phyloP scores from a whole-genome alignment of 2,888 invertebrate genomes.

The Dasysyrphus albostriatus region DNA sequence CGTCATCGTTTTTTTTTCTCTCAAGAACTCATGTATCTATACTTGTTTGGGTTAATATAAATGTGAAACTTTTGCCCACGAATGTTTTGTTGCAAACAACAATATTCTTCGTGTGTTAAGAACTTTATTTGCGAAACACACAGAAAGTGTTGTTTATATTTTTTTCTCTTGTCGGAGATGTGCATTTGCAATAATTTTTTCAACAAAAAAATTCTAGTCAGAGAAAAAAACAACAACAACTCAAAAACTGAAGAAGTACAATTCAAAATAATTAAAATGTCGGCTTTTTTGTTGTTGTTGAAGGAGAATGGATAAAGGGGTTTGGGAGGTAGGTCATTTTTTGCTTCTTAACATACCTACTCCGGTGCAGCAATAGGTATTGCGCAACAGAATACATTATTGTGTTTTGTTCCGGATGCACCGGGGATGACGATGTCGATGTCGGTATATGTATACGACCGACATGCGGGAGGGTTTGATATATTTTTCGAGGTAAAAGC shows the following conservation, averaged over 20 bases:
- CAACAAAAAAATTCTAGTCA: background rate
- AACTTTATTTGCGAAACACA: slow-evolving; percentile 48
- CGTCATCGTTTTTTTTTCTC: background rate
- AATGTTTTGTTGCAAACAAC: slow-evolving; percentile 51
- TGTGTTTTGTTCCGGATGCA: slow-evolving; percentile 34
- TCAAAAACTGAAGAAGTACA: slow-evolving; percentile 64
- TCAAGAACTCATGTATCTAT: slow-evolving; percentile 18
- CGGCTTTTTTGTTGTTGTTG: slow-evolving; percentile 31
- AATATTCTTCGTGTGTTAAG: slow-evolving; percentile 34
- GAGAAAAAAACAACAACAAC: background rate
- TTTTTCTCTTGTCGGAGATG: slow-evolving; percentile 15
- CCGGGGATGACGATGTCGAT: background rate
- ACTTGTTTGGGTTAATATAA: slow-evolving; percentile 70
- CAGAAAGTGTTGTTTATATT: slow-evolving; percentile 39
- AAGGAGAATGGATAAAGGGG: background rate
- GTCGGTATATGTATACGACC: background rate
- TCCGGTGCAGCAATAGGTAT: slow-evolving; percentile 22
- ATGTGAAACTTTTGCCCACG: slow-evolving; percentile 63
- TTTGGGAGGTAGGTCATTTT: background rate
- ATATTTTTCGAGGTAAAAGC: slow-evolving; percentile 51
- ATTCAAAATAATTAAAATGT: slow-evolving; percentile 73
- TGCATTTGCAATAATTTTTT: slow-evolving; percentile 45
- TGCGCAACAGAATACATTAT: slow-evolving; percentile 43
- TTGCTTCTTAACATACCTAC: background rate
- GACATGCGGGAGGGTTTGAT: slow-evolving; percentile 20